Evolutionary conservation across 2,113 vertebrate species (phyloP), one percentile per base, ranked within the genome.

Genomic region (Nerophis lumbriciformis): DNA sequence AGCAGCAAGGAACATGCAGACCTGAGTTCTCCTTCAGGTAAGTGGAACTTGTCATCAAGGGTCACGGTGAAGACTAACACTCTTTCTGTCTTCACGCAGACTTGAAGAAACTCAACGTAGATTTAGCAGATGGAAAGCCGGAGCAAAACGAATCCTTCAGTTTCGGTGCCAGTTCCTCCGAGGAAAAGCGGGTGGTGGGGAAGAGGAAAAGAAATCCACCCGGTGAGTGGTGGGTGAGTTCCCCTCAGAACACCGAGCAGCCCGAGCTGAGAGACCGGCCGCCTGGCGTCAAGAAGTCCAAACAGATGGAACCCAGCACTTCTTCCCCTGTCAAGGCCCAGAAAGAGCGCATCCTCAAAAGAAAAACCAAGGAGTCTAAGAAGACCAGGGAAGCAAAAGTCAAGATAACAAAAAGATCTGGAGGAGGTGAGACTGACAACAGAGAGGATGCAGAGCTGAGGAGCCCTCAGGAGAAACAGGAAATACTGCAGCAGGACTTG

Each of bases 181-280:
- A 63, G 37, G 78, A 75, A 7, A 1, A 4, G 53, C 48, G 10
- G 16, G 7, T 49, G 48, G 4, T 13, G 3, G 21, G 38, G 12
- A 92, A 71, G 49, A 81, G 88, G 53, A 85, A 50, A 37, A 85
- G 78, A 38, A 83, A 56, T 14, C 62, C 11, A 8, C 48, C 76
- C 7, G 83, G 86, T 6, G 38, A 71, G 21, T 88, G 89, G 88
- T 88, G 90, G 88, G 6, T 87, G 21, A n/a, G 19, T 8, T 3
- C 0, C 19, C 9, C 64, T 42, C 8, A 15, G 42, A 63, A 5
- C n/a, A 19, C 48, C n/a, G 73, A 72, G 36, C 19, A 70, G 56
- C 50, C 45, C 4, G 5, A 63, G 11, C 42, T 8, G 11, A 16
- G 15, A 1, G 50, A 65, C 5, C 28, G 37, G 12, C 55, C 14